Percentiles rank a stretch among this genome's conserved stretches.
phyloP scores from a whole-genome alignment of 2,888 invertebrate genomes.

The Germaria angustata region DNA sequence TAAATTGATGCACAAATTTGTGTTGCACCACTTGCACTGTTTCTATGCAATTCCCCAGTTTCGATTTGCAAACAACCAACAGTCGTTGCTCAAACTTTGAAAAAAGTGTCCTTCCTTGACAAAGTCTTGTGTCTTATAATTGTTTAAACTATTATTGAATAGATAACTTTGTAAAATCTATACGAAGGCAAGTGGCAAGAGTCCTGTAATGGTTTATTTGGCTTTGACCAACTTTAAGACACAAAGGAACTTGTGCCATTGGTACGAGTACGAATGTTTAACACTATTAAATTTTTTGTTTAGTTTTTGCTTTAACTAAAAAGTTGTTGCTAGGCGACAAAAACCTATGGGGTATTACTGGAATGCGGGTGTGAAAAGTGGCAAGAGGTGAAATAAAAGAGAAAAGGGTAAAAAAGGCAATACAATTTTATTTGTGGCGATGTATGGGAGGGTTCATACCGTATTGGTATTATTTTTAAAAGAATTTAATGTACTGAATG shows the following conservation, averaged over 20 bases:
- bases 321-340: constrained; percentile 60
- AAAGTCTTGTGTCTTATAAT: constrained; percentile 32
- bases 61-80: constrained; percentile 67
- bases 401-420: too few species aligned
- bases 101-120: constrained; percentile 26
- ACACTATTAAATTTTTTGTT: constrained; percentile 24
- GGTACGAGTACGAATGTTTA: background rate
- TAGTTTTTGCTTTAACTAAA: constrained; percentile 20
- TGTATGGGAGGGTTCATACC: too few species aligned
- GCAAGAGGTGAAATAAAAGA: background rate
- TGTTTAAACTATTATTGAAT: constrained; percentile 19
- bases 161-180: background rate
- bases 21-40: constrained; percentile 81
- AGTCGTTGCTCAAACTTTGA: constrained; percentile 26
- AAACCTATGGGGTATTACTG: constrained; percentile 15
- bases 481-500: too few species aligned
- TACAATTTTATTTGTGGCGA: too few species aligned
- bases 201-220: constrained; percentile 23
- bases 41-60: constrained; percentile 85
- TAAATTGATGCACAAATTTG: constrained; percentile 78
- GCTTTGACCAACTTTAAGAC: constrained; percentile 35
- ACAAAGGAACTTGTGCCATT: background rate
- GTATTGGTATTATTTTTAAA: too few species aligned
- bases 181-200: background rate
- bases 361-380: background rate